A percentile compares a stretch with the other conserved stretches of the same genome.
Conservation (phyloP, 2,113 vertebrate genomes). For the Syrrhaptes paradoxus region DNA sequence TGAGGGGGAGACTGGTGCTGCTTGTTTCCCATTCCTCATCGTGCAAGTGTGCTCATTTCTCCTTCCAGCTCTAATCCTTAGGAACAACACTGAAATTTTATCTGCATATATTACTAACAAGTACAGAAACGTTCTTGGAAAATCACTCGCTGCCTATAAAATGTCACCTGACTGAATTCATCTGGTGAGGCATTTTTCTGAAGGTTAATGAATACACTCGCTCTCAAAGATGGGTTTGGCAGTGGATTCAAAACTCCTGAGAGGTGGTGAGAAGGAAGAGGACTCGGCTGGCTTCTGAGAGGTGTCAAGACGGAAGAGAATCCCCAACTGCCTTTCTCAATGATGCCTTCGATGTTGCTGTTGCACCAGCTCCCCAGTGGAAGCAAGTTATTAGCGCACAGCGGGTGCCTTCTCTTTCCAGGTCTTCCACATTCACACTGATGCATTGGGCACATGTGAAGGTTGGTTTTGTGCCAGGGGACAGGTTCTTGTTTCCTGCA, state of each 20-base stretch:
- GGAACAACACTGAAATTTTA: conserved; percentile 20
- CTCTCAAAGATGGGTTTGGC: background rate
- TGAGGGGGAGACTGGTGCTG: background rate
- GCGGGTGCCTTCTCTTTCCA: background rate
- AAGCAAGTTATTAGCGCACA: background rate
- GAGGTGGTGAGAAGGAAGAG: background rate
- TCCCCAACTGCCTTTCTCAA: background rate
- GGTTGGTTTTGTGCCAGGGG: background rate
- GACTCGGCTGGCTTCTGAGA: background rate
- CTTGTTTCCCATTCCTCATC: background rate
- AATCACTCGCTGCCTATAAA: conserved; percentile 11
- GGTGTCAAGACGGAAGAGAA: background rate
- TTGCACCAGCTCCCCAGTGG: background rate
- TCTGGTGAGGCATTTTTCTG: conserved; percentile 4
- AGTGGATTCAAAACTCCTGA: background rate
- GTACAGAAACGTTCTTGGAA: conserved; percentile 13
- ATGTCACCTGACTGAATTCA: conserved; percentile 32
- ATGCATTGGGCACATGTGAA: accelerated
- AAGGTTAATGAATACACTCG: conserved; percentile 16
- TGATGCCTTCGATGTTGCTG: accelerated
- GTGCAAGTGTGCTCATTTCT: background rate
- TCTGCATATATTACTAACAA: background rate
- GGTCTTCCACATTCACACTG: background rate
- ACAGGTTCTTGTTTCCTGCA: background rate
- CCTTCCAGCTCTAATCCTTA: background rate